Conservation (phyloP, 1,140 invertebrate genomes). For the Lordiphosa stackelbergi region DNA sequence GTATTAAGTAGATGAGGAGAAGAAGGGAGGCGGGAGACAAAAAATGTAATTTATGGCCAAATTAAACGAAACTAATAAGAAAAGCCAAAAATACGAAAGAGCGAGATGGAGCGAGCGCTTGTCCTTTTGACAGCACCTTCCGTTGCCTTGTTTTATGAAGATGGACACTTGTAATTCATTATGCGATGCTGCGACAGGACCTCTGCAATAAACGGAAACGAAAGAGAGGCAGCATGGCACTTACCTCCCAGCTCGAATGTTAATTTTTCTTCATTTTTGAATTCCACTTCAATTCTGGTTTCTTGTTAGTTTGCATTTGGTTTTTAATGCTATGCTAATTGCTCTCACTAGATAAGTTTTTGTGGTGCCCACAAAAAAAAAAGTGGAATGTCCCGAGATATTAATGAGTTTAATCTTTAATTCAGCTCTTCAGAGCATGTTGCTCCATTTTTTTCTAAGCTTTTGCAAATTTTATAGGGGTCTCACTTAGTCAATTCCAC, state of each 20-base stretch:
- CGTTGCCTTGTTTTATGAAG: conserved; percentile 68
- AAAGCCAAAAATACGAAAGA: conserved; percentile 37
- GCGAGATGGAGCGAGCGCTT: conserved; percentile 10
- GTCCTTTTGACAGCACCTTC: conserved; percentile 72
- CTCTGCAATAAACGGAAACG: conserved; percentile 61
- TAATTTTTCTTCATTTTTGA: conserved; percentile 60
- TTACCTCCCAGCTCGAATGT: conserved; percentile 24
- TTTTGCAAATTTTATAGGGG: too few relatives aligned
- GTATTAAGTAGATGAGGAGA: conserved; percentile 56
- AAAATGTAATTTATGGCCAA: conserved; percentile 69
- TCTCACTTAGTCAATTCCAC: too few relatives aligned
- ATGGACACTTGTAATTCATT: conserved; percentile 74
- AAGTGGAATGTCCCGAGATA: too few relatives aligned
- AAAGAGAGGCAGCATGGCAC: conserved; percentile 44
- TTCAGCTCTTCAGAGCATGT: too few relatives aligned
- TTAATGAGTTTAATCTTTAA: too few relatives aligned
- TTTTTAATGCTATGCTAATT: too few relatives aligned
- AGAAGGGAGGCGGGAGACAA: conserved; percentile 14
- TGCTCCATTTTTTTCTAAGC: too few relatives aligned
- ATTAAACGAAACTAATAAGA: conserved; percentile 73
- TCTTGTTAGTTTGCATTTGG: neutral
- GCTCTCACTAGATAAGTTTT: too few relatives aligned
- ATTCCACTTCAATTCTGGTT: conserved; percentile 17
- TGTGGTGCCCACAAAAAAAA: too few relatives aligned
- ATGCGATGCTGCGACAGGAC: conserved; percentile 54